A percentile compares a stretch with the other conserved stretches of the same genome.
Conservation (phyloP, 2,888 invertebrate genomes). For the Pterostichus niger region DNA sequence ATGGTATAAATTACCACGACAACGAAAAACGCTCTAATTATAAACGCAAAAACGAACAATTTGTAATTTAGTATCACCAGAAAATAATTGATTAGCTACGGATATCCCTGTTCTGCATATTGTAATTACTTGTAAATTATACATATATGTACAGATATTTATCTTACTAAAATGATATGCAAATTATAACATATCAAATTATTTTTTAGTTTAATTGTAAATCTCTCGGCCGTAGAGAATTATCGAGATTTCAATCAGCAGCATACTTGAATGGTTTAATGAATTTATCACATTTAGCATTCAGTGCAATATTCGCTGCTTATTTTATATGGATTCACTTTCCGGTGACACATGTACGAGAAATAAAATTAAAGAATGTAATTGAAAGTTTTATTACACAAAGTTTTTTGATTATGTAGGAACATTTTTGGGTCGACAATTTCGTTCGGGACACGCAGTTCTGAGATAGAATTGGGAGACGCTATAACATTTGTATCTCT, state of each 20-base stretch:
- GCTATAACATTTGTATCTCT: slow-evolving; percentile 51
- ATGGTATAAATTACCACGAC: slow-evolving; percentile 27
- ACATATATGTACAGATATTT: slow-evolving; percentile 46
- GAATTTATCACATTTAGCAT: slow-evolving; percentile 14
- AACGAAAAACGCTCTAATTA: slow-evolving; percentile 47
- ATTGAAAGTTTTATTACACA: slow-evolving; percentile 40
- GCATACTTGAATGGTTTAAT: slow-evolving; percentile 30
- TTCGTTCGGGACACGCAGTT: slow-evolving; percentile 14
- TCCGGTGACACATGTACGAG: slow-evolving; percentile 12
- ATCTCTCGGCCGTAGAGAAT: slow-evolving; percentile 22
- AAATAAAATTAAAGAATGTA: slow-evolving; percentile 14
- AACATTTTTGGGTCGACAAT: slow-evolving; percentile 44
- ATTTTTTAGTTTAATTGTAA: slow-evolving; percentile 46
- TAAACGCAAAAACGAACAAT: slow-evolving; percentile 28
- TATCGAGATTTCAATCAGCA: slow-evolving; percentile 45
- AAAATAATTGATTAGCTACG: slow-evolving; percentile 53
- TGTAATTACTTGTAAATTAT: slow-evolving; percentile 52
- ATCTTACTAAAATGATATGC: slow-evolving; percentile 43
- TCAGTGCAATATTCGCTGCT: slow-evolving; percentile 29
- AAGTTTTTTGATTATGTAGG: slow-evolving; percentile 50
- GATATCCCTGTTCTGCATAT: slow-evolving; percentile 52
- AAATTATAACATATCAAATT: slow-evolving; percentile 51
- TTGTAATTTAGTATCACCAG: slow-evolving; percentile 44
- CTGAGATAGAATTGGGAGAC: slow-evolving; percentile 2
- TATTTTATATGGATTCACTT: slow-evolving; percentile 1